Percentiles rank a stretch among this genome's conserved stretches.
These are phyloP conservation scores for Scyliorhinus canicula DNA, from an alignment of 2,797 vertebrate genomes.

Conservation along the genomic window DNA sequence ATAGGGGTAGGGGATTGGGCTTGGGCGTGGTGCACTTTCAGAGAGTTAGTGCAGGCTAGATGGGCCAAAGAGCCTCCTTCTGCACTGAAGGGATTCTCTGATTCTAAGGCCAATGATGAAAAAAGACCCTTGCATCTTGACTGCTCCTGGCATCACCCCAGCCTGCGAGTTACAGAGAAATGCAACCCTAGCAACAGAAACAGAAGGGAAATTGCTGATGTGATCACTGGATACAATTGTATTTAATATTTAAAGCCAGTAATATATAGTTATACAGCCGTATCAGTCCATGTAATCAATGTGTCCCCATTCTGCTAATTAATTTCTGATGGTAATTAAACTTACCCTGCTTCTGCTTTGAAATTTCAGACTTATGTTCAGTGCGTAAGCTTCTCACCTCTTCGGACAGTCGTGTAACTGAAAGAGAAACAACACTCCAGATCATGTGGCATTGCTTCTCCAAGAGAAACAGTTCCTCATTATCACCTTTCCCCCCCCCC, in stretches of 20 bases:
- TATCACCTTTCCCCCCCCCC: neutral
- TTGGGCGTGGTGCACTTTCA: too few species aligned
- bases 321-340: neutral
- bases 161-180: too few species aligned
- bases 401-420: neutral
- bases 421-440: neutral
- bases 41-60: too few species aligned
- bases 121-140: too few species aligned
- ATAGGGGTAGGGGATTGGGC: too few species aligned
- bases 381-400: neutral
- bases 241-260: neutral
- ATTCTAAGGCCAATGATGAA: too few species aligned
- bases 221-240: neutral
- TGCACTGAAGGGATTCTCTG: too few species aligned
- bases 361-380: neutral
- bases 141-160: too few species aligned
- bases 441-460: neutral
- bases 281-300: neutral
- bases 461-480: neutral
- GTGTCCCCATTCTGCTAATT: neutral
- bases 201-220: neutral
- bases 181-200: neutral
- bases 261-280: neutral
- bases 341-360: neutral
- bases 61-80: too few species aligned